phyloP scores from a whole-genome alignment of 2,113 vertebrate species.

The Willisornis vidua region DNA sequence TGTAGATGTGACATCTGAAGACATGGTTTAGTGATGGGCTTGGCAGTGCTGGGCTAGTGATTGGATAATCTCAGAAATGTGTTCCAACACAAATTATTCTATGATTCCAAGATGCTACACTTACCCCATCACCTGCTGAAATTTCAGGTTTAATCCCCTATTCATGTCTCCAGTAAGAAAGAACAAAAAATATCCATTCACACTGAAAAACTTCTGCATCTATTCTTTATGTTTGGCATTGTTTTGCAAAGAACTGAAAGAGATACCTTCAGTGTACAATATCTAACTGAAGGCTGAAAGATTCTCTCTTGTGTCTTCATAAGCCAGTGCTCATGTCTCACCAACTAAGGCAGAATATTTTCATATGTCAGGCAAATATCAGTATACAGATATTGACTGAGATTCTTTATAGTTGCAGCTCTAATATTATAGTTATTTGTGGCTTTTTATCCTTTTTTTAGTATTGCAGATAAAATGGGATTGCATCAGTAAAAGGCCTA shows the following conservation, averaged over 20 bases:
- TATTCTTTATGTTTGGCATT: not conserved
- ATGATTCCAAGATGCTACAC: not conserved
- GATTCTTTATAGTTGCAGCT: not conserved
- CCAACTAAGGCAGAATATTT: not conserved
- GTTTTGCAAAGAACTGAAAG: not conserved
- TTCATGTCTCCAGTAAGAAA: not conserved
- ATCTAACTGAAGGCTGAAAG: not conserved
- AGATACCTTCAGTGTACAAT: not conserved
- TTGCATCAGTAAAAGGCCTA: not conserved
- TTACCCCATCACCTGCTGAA: not conserved
- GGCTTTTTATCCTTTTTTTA: not conserved
- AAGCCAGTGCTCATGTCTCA: not conserved
- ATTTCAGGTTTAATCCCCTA: not conserved
- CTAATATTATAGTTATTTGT: not conserved
- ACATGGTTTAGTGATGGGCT: not conserved
- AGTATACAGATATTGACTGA: not conserved
- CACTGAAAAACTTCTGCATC: not conserved
- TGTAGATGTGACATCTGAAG: not conserved
- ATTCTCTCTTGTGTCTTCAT: not conserved
- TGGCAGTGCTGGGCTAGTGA: not conserved
- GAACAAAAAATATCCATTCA: not conserved
- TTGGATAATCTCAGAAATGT: not conserved
- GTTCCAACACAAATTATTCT: not conserved
- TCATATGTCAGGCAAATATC: not conserved
- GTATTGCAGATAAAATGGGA: not conserved